Conservation (phyloP, 23 tunicate genomes). For the Styela plicata region DNA sequence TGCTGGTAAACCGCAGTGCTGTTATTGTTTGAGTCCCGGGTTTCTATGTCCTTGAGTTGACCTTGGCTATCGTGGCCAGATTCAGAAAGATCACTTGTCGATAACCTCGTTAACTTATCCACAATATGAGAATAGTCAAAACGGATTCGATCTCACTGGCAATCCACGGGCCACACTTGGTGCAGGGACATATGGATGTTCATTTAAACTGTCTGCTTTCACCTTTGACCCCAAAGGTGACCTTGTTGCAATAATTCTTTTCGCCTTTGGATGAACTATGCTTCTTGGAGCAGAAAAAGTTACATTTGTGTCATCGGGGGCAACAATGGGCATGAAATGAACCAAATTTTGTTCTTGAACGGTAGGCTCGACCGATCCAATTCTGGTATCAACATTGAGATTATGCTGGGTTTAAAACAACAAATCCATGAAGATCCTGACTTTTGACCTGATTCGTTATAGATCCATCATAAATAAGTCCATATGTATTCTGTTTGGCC, state of each 20-base stretch:
- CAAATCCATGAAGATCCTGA: background rate
- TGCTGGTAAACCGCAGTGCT: too few relatives aligned
- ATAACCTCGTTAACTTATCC: conserved; percentile 17
- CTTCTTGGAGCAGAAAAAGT: background rate
- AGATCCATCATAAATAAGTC: background rate
- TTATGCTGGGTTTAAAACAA: background rate
- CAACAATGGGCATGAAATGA: conserved; percentile 9
- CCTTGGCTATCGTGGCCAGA: background rate
- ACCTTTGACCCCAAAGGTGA: background rate
- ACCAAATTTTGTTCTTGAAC: background rate
- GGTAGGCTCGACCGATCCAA: background rate
- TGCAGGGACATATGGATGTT: conserved; percentile 20
- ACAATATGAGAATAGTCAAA: conserved; percentile 15
- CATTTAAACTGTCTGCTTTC: background rate
- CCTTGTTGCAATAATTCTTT: background rate
- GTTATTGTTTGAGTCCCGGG: background rate
- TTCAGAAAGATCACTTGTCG: conserved; percentile 3
- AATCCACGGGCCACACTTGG: conserved; percentile 14
- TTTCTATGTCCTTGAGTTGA: background rate
- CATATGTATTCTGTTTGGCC: background rate
- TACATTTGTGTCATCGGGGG: conserved; percentile 1
- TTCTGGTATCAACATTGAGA: background rate
- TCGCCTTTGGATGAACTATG: conserved; percentile 17
- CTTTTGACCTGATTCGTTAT: background rate
- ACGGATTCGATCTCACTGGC: background rate